Conservation (phyloP, 2,888 invertebrate genomes). For the Epinotia bilunana region DNA sequence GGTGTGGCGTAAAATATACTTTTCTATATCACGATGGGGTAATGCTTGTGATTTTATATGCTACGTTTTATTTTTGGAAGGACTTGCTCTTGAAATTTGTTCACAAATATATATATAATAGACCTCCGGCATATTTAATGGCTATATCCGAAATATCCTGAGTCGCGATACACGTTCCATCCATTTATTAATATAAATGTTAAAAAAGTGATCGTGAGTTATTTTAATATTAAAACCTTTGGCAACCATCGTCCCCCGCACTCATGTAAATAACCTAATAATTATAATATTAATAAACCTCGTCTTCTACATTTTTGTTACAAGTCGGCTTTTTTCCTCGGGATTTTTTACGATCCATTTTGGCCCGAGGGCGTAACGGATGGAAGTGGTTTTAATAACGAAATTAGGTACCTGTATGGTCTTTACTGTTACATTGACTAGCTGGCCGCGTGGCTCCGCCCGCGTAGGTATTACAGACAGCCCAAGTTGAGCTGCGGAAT, state of each 20-base stretch:
- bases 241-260: background rate
- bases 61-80: no score
- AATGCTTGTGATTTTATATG: no score
- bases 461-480: no score
- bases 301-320: background rate
- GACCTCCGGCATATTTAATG: no score
- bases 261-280: background rate
- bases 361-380: background rate
- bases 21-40: no score
- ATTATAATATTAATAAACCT: slow-evolving; percentile 23
- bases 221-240: background rate
- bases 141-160: no score
- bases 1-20: no score
- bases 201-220: background rate
- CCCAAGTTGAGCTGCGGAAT: no score
- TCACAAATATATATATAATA: no score
- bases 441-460: no score
- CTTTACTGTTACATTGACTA: background rate
- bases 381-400: background rate
- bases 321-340: background rate
- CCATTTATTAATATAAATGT: background rate
- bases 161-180: background rate
- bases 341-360: background rate
- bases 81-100: no score
- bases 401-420: background rate